Conservation (phyloP, 2,888 invertebrate species). For the Drosophila eohydei region DNA sequence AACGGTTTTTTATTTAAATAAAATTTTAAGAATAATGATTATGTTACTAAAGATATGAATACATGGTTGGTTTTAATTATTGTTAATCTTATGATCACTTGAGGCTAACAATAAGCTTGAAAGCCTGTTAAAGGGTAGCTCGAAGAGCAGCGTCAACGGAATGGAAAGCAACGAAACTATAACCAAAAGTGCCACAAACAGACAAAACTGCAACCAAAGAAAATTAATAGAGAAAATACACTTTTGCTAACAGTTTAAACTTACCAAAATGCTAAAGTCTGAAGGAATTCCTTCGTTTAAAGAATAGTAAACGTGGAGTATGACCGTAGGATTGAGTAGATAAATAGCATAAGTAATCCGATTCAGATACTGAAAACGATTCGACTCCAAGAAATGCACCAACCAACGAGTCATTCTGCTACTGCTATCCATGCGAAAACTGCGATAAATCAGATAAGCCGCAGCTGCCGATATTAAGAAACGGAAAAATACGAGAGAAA, state of each 20-base stretch:
- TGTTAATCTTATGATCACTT: neutral
- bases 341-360: constrained; percentile 50
- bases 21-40: neutral
- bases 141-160: constrained; percentile 44
- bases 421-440: constrained; percentile 9
- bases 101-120: constrained; percentile 14
- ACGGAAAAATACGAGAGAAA: constrained; percentile 7
- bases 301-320: constrained; percentile 31
- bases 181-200: constrained; percentile 17
- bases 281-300: constrained; percentile 22
- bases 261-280: constrained; percentile 36
- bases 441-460: constrained; percentile 32
- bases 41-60: neutral
- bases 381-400: constrained; percentile 23
- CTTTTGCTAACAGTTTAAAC: neutral
- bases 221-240: neutral
- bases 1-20: neutral
- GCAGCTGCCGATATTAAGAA: neutral
- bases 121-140: constrained; percentile 45
- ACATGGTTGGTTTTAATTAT: neutral
- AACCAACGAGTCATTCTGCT: constrained; percentile 22
- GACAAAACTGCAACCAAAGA: constrained; percentile 26
- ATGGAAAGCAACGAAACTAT: constrained; percentile 23
- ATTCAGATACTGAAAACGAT: constrained; percentile 35
- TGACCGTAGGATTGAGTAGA: constrained; percentile 50